These are phyloP conservation scores for Cyclophora albipunctata DNA, from an alignment of 2,888 invertebrate genomes.

Conservation along the genomic window DNA sequence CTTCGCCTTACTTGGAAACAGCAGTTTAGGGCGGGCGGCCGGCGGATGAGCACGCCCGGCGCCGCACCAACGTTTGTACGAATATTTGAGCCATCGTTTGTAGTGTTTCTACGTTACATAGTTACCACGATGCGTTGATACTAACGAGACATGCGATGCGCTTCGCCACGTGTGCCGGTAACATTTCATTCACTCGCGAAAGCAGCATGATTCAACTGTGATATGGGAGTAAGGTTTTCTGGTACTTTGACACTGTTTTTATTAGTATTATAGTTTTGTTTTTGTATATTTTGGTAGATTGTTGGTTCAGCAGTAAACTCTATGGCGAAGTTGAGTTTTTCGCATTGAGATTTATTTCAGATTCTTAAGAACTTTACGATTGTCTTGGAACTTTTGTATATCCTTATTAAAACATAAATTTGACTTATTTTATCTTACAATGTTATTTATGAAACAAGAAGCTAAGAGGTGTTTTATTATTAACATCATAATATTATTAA, in stretches of 20 bases:
- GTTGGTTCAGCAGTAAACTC: no score
- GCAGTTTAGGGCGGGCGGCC: constrained; percentile 59
- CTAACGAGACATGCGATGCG: constrained; percentile 41
- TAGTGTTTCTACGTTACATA: constrained; percentile 20
- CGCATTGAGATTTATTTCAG: no score
- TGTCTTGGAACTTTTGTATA: no score
- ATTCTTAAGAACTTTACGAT: no score
- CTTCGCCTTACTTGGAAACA: constrained; percentile 22
- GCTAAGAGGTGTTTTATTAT: no score
- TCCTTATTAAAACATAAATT: no score
- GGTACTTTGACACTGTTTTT: background rate
- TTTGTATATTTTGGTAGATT: no score
- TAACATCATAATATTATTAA: no score
- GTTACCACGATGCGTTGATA: constrained; percentile 29
- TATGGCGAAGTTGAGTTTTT: no score
- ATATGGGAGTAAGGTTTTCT: constrained; percentile 21
- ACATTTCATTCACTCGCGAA: constrained; percentile 13
- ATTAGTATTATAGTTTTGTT: background rate
- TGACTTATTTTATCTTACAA: no score
- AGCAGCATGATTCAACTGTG: constrained; percentile 13
- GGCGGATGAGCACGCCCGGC: constrained; percentile 32
- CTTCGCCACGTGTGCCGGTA: constrained; percentile 28
- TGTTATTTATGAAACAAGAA: no score
- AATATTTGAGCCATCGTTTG: background rate
- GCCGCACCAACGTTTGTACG: constrained; percentile 17